Conservation (phyloP, 2,888 invertebrate genomes). For the Pheosia tremula region DNA sequence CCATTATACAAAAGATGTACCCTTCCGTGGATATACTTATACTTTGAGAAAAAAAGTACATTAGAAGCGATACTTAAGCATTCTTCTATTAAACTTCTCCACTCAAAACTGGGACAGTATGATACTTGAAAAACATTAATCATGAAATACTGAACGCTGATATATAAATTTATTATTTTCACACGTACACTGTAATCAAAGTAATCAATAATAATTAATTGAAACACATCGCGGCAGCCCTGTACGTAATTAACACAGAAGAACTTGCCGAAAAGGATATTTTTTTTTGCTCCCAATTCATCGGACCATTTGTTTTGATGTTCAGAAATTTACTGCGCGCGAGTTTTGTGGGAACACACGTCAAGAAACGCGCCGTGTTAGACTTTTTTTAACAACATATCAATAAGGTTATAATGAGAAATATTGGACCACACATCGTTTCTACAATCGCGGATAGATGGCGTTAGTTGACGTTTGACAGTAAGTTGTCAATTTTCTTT, state of each 20-base stretch:
- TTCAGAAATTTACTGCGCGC: constrained; percentile 47
- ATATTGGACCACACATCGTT: constrained; percentile 2
- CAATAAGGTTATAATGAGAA: constrained; percentile 9
- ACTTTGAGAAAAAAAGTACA: no score
- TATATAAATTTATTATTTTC: neutral
- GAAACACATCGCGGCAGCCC: constrained; percentile 24
- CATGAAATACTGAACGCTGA: neutral
- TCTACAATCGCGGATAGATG: neutral
- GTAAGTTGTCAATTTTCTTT: neutral
- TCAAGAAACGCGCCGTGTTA: constrained; percentile 4
- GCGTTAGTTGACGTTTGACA: constrained; percentile 4
- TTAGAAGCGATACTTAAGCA: no score
- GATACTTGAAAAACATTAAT: neutral
- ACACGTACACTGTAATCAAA: constrained; percentile 7
- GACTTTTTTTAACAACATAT: constrained; percentile 2
- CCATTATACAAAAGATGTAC: neutral
- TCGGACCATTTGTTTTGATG: constrained; percentile 69
- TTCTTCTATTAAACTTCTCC: no score
- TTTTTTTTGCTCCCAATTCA: constrained; percentile 60
- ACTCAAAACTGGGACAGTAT: no score
- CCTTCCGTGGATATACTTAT: no score
- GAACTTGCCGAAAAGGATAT: constrained; percentile 75
- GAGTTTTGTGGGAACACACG: constrained; percentile 60
- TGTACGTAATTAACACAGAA: constrained; percentile 74
- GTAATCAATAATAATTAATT: constrained; percentile 10